Evolutionary conservation across 2,797 vertebrate species (phyloP).

Genomic region (Typhlichthys subterraneus): DNA sequence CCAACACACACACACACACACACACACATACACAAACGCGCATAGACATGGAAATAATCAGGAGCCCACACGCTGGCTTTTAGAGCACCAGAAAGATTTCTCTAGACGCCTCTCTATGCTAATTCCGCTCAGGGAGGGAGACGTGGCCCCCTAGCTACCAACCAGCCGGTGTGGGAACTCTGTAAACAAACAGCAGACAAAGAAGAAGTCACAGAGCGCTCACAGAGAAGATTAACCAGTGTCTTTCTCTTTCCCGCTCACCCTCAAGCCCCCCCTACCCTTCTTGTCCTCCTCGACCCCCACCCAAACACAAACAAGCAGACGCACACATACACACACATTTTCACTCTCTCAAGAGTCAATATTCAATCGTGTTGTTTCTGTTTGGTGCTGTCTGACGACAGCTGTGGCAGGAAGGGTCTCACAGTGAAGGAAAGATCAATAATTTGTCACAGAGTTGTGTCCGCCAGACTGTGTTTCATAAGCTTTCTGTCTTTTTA

Average conservation of each 20-base stretch:
- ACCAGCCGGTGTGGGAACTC: conserved; percentile 57
- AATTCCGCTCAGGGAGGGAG: conserved; percentile 54
- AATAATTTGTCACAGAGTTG: conserved; percentile 60
- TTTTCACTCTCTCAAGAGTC: conserved; percentile 35
- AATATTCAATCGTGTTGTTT: conserved; percentile 52
- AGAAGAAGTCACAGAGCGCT: conserved; percentile 39
- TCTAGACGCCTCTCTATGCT: conserved; percentile 40
- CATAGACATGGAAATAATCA: conserved; percentile 6
- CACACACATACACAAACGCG: conserved; percentile 6
- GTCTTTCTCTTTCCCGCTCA: conserved; percentile 30
- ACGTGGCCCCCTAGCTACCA: conserved; percentile 23
- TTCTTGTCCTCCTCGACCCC: conserved; percentile 2
- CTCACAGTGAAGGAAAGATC: conserved; percentile 56
- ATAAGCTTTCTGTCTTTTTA: conserved; percentile 13
- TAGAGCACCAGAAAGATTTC: conserved; percentile 21
- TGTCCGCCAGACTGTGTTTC: conserved; percentile 32
- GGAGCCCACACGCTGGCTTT: conserved; percentile 8
- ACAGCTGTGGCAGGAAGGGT: conserved; percentile 42
- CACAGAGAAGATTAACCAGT: conserved; percentile 64
- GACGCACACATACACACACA: conserved; percentile 12
- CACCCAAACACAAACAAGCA: not conserved
- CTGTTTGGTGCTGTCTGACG: conserved; percentile 36
- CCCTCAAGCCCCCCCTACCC: conserved; percentile 24
- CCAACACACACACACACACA: conserved; percentile 8
- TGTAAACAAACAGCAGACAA: conserved; percentile 63